Evolutionary conservation across 2,888 invertebrate species (phyloP).

Genomic region (Liodrosophila aerea): DNA sequence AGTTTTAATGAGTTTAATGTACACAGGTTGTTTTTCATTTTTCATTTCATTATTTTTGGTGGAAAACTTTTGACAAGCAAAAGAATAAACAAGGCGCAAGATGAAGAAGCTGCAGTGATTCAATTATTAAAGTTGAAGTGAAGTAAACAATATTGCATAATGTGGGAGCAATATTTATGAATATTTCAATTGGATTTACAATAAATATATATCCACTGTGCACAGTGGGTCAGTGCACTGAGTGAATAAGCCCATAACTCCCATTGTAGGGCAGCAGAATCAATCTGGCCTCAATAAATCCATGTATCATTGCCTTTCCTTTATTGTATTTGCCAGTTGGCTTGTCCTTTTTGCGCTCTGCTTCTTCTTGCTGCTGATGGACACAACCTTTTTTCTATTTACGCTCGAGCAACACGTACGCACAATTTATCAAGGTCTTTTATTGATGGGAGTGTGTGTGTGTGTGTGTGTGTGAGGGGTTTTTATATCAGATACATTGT

Average conservation of each 20-base stretch:
- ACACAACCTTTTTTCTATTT: constrained; percentile 22
- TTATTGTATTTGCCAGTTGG: constrained; percentile 6
- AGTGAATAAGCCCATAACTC: too few species aligned
- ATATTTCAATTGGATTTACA: not conserved
- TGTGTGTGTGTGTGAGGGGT: constrained; percentile 13
- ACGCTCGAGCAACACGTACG: constrained; percentile 40
- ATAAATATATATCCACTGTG: not conserved
- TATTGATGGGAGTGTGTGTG: not conserved
- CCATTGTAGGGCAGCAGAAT: constrained; percentile 9
- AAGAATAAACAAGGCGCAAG: not conserved
- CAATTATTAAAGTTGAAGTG: not conserved
- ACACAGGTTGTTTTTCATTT: not conserved
- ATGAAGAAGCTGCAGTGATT: not conserved
- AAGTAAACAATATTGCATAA: too few species aligned
- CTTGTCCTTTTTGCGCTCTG: not conserved
- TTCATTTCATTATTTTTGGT: not conserved
- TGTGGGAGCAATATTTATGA: too few species aligned
- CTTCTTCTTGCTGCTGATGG: not conserved
- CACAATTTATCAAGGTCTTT: constrained; percentile 29
- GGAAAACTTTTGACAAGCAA: constrained; percentile 29
- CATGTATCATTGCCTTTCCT: constrained; percentile 10
- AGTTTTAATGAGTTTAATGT: constrained; percentile 21
- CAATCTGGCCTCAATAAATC: not conserved
- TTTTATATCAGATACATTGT: constrained; percentile 18
- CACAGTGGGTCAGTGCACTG: too few species aligned